Percentiles rank a stretch among this genome's conserved stretches.
These are phyloP conservation scores for Heteromyza rotundicornis DNA, from an alignment of 2,888 invertebrate species.

Conservation along the genomic window DNA sequence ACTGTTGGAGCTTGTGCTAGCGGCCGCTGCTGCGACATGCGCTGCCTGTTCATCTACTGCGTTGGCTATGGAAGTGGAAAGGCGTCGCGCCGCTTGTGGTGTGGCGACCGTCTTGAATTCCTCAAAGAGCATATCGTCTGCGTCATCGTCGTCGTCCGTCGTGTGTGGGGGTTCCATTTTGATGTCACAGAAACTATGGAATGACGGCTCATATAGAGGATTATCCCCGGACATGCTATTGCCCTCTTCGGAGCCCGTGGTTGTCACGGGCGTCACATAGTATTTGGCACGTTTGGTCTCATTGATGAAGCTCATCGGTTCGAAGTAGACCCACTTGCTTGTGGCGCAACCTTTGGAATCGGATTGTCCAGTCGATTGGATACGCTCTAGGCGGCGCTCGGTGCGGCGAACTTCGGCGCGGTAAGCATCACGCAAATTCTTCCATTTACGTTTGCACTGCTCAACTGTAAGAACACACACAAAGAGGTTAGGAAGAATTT, in stretches of 20 bases:
- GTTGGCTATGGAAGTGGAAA: slow-evolving; percentile 46
- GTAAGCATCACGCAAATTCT: slow-evolving; percentile 47
- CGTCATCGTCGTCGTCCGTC: slow-evolving; percentile 34
- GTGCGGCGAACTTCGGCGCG: slow-evolving; percentile 37
- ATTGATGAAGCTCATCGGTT: slow-evolving; percentile 36
- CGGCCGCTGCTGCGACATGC: not conserved
- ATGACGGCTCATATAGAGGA: slow-evolving; percentile 15
- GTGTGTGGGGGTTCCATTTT: slow-evolving; percentile 36
- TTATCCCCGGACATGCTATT: slow-evolving; percentile 1
- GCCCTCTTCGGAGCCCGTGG: not conserved
- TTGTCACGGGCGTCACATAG: not conserved
- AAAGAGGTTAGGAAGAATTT: too few relatives aligned
- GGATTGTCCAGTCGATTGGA: slow-evolving; percentile 24
- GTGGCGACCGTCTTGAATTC: slow-evolving; percentile 49
- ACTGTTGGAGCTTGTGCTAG: slow-evolving; percentile 23
- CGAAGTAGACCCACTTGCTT: slow-evolving; percentile 38
- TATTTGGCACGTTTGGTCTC: slow-evolving; percentile 24
- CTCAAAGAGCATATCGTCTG: slow-evolving; percentile 46
- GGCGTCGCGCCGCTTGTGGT: slow-evolving; percentile 48
- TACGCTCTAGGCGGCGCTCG: slow-evolving; percentile 31
- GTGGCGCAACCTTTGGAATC: slow-evolving; percentile 23
- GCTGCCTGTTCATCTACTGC: slow-evolving; percentile 36
- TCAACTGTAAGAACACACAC: slow-evolving; percentile 34
- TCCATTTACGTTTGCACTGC: slow-evolving; percentile 55
- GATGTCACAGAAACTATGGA: slow-evolving; percentile 26